Base-by-base conservation (phyloP, 2,113 vertebrate genomes). In the Anseranas semipalmata region DNA sequence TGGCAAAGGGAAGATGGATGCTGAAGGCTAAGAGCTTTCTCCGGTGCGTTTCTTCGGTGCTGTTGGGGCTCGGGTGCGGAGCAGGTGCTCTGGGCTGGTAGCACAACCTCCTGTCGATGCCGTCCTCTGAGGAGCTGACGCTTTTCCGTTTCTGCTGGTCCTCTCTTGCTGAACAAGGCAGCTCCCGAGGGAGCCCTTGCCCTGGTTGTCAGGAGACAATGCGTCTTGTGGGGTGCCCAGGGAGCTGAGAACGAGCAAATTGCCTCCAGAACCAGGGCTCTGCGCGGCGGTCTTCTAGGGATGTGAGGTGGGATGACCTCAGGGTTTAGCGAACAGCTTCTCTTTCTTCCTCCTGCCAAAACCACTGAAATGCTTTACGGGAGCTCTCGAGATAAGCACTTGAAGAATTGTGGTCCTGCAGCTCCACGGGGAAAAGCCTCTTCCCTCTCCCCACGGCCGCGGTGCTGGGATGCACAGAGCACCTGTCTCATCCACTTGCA, bases 71-170 rank as follows among this genome's bases (percentile, higher is more conserved):
- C 33, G 27, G 50, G 48, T 9, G 65, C 37, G 37, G 68, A 81
- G 60, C 0, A 2, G 17, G 30, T 80, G 72, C 46, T 72, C 53
- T 1, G 21, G 39, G 65, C 67, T 84, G 27, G 68, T 33, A 24
- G 70, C 45, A 32, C 35, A 50, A 33, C 19, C 58, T 52, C 53
- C 35, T 4, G 24, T 12, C 0, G 2, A 8, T 37, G 58, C 35
- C 0, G 0, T 62, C 11, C 66, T 81, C 62, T 0, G 0, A 89
- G 58, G 33, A 8, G 48, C 32, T 62, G 58, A 27, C 60, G 63
- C 37, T 73, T 75, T 81, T 89, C 37, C 1, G 1, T 74, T 89
- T 81, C 70, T 72, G 70, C 75, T 85, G 7, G 15, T 83, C 33
- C 84, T 89, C 43, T 45, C 20, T 8, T 22, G 35, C 70, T 55